A percentile compares a stretch with the other conserved stretches of the same genome.
Evolutionary conservation across 2,797 vertebrate species (phyloP).

Genomic region (Galago senegalensis): DNA sequence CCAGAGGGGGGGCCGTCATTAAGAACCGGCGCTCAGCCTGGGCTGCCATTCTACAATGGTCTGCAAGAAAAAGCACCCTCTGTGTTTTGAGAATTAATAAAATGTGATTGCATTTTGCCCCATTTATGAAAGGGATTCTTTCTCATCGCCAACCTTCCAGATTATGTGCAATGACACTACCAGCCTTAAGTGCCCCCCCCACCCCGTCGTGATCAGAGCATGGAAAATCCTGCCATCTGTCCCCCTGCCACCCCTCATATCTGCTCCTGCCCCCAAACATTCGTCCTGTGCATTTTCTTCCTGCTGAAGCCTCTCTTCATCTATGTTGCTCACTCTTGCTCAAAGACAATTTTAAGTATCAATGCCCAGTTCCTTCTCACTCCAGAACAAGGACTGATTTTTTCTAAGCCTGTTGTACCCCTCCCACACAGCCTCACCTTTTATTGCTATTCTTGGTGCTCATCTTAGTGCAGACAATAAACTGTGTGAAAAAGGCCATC

Average conservation of each 20-base stretch:
- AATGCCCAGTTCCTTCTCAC: neutral
- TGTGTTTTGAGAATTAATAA: neutral
- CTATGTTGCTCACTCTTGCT: neutral
- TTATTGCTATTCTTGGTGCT: neutral
- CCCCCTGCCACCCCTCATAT: neutral
- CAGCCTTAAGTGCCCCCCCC: neutral
- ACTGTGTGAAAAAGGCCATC: neutral
- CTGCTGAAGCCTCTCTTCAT: neutral
- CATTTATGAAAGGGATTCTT: neutral
- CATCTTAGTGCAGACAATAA: neutral
- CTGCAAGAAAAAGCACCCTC: neutral
- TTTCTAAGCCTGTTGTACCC: neutral
- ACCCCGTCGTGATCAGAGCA: neutral
- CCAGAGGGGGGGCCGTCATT: accelerated
- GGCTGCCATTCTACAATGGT: neutral
- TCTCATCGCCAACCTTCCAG: neutral
- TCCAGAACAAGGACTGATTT: constrained; percentile 1
- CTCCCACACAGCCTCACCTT: too few relatives aligned
- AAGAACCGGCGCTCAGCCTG: neutral
- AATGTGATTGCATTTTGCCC: neutral
- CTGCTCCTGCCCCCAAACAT: too few relatives aligned
- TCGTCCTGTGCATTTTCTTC: neutral
- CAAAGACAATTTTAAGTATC: constrained; percentile 36
- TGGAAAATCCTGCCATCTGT: neutral
- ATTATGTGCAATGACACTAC: neutral